These are phyloP conservation scores for Chaetogeoica ovagalla DNA, from an alignment of 2,888 invertebrate genomes.

Conservation along the genomic window DNA sequence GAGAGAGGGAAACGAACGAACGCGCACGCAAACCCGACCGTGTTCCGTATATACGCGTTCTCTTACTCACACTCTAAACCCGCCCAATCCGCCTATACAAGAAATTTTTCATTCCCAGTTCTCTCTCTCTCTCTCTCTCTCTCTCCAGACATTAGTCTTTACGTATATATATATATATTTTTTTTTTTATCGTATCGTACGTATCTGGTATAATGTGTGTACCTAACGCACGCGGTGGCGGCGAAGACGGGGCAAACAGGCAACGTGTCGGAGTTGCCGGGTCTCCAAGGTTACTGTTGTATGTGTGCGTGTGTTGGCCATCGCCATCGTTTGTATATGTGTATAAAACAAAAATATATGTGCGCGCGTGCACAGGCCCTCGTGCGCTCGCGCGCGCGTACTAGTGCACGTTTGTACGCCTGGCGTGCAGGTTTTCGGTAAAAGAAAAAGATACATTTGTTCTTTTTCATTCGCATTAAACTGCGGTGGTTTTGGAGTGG, in stretches of 20 bases:
- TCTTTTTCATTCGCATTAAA: constrained; percentile 17
- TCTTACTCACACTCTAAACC: constrained; percentile 20
- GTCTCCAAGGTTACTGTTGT: constrained; percentile 45
- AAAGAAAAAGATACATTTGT: background rate
- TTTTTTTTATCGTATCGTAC: constrained; percentile 21
- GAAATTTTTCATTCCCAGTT: constrained; percentile 44
- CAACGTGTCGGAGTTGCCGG: constrained; percentile 47
- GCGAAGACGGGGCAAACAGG: constrained; percentile 33
- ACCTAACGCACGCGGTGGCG: background rate
- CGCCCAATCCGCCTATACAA: constrained; percentile 50
- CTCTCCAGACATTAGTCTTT: constrained; percentile 47
- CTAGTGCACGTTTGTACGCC: no score
- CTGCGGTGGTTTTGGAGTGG: no score
- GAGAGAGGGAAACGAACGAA: constrained; percentile 20
- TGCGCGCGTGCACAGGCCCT: no score
- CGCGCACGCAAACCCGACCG: constrained; percentile 31
- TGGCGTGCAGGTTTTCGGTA: background rate
- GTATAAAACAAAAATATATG: no score
- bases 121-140: background rate
- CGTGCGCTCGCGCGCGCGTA: no score
- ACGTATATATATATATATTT: background rate
- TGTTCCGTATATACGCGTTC: no score
- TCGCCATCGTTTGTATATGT: background rate
- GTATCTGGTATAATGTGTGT: constrained; percentile 11
- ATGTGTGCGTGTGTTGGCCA: background rate